A percentile compares a stretch with the other conserved stretches of the same genome.
Conservation (phyloP, 2,113 vertebrate species). For the Zosterops hypoxanthus region DNA sequence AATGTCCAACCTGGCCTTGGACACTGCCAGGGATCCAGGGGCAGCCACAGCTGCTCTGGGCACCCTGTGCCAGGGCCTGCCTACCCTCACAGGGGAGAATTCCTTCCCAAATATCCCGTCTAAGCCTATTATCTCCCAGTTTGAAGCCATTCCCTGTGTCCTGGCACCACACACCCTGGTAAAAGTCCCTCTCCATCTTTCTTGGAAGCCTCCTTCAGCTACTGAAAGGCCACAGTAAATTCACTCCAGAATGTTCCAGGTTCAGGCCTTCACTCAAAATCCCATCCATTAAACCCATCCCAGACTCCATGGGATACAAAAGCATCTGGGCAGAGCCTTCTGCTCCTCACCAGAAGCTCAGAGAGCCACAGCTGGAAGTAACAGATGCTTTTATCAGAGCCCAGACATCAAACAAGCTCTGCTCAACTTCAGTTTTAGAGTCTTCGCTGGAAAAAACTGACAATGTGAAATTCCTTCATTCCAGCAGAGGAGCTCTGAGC, state of each 20-base stretch:
- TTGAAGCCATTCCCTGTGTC: not conserved
- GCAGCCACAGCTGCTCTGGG: not conserved
- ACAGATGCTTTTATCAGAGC: not conserved
- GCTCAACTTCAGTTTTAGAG: not conserved
- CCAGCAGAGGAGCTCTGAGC: not conserved
- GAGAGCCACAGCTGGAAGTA: not conserved
- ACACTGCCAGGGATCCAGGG: not conserved
- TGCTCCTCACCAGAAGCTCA: not conserved
- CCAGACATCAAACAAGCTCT: not conserved
- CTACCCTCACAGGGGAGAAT: not conserved
- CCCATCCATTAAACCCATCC: not conserved
- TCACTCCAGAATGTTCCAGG: not conserved
- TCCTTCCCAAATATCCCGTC: not conserved
- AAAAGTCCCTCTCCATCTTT: not conserved
- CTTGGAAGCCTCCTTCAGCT: not conserved
- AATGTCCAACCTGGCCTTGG: not conserved
- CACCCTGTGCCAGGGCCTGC: not conserved
- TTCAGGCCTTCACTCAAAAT: not conserved
- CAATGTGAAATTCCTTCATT: not conserved
- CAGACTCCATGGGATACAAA: not conserved
- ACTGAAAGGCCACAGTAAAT: not conserved
- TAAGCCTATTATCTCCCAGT: fast-evolving
- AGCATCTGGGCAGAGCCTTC: not conserved
- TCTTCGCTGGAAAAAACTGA: not conserved
- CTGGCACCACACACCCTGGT: not conserved